Base-by-base conservation (phyloP, 2,113 vertebrate species). In the Beaufortia kweichowensis region DNA sequence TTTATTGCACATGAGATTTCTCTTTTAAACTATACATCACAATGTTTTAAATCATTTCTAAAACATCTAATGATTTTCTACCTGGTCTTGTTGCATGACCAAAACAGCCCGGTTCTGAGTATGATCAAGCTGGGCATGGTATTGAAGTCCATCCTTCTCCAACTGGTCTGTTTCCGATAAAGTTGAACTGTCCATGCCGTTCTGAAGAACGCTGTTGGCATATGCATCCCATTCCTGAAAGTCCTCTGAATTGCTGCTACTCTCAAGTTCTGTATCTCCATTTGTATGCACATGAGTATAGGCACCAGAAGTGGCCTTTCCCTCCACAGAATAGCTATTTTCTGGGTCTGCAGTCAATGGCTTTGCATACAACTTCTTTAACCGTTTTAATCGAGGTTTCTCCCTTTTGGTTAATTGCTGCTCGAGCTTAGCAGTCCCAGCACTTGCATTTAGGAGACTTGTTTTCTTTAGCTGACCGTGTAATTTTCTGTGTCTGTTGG, bases 21-120 rank as follows among this genome's bases (percentile, higher is more conserved):
- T 46, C 1, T 17, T 50, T 48, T 12, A 43, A 43, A 12, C 2
- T 1, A 9, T 11, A 41, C 8, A 41, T 46, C 11, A 17, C 2
- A 46, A 46, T 17, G 2, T n/a, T 53, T 9, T 19, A n/a, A 53
- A 21, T n/a, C 48, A 53, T 19, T 21, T 14, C 14, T 14, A 46
- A 3, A 46, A 3, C 3, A 46, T 39, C 6, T 5, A 9, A 39
- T 7, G 9, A 15, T 24, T 46, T 29, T 61, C 66, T 81, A 93
- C 92, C 91, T 93, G 90, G 75, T 88, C 59, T 71, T 87, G 88
- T 76, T 90, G 87, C 90, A 93, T 86, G 75, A 92, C 81, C 3
- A 93, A 81, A 1, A 93, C 87, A 3, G 90, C 88, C 0, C 86
- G 87, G 64, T 91, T 91, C 29, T 83, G 73, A 10, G 35, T 73